Conservation (phyloP, 2,797 vertebrate species). For the Xerus rutilus region DNA sequence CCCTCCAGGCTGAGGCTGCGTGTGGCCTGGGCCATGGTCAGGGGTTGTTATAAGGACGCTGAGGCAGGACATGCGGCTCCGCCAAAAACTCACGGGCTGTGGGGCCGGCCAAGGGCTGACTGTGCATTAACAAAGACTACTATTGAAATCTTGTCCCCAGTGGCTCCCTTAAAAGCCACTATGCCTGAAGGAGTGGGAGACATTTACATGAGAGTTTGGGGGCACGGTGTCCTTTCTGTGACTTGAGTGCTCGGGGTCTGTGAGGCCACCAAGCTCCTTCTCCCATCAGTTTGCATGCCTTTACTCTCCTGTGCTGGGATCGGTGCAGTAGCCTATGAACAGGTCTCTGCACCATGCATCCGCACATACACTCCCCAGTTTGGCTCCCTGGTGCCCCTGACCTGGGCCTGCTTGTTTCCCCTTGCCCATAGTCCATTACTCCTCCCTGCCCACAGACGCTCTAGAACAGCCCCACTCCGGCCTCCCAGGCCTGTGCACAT, state of each 20-base stretch:
- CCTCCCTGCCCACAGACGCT: accelerated
- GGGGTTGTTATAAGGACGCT: neutral
- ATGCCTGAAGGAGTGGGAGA: neutral
- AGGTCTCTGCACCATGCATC: neutral
- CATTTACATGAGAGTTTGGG: no score
- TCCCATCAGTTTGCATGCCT: accelerated
- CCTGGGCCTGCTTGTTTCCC: accelerated
- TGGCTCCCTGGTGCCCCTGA: neutral
- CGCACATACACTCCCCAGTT: no score
- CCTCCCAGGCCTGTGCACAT: neutral
- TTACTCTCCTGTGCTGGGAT: neutral
- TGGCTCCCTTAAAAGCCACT: neutral
- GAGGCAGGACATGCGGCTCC: neutral
- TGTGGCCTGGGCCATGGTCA: neutral
- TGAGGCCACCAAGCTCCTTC: neutral
- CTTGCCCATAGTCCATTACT: accelerated
- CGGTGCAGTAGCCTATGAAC: neutral
- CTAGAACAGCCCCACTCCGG: accelerated
- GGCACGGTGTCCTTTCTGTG: neutral
- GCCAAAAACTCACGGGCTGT: no score
- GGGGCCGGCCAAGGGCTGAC: neutral
- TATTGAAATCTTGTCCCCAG: neutral
- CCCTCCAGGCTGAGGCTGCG: neutral
- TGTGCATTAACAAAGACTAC: neutral
- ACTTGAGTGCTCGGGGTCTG: accelerated